Base-by-base conservation (phyloP, 92 coral and sea anemone species). In the Paramuricea clavata region DNA sequence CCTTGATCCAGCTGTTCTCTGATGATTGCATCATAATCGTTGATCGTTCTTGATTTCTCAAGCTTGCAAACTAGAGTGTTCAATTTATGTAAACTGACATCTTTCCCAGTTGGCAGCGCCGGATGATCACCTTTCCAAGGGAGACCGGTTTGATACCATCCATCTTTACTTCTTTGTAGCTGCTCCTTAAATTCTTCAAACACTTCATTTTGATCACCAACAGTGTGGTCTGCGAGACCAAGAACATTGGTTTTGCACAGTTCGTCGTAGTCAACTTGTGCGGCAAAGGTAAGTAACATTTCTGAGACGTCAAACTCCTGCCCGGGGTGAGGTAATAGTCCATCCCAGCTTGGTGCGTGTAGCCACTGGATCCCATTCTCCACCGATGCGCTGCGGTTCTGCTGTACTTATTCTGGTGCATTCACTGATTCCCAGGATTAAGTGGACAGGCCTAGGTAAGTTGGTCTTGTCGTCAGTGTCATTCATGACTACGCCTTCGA, bases 371-470 rank as follows among this genome's bases (percentile, higher is more conserved):
- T n/a, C n/a, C n/a, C n/a, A n/a, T n/a, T n/a, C n/a, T n/a, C n/a
- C n/a, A n/a, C n/a, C n/a, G n/a, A n/a, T n/a, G n/a, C n/a, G n/a
- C n/a, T n/a, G n/a, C n/a, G 77, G 85, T 59, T 61, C 69, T 81
- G 76, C 78, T 39, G 89, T 86, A 30, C 84, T 86, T 1, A 86
- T 78, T 42, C 69, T 59, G 22, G 78, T 57, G 68, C 69, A 86
- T 30, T 65, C 85, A 65, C 85, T 86, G 61, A 44, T 65, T 16
- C 76, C 78, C 33, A 64, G 74, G 76, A 77, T 76, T 6, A 86
- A 15, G 68, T 86, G 89, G 57, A 86, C 84, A 10, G 76, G n/a
- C n/a, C n/a, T n/a, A n/a, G n/a, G 85, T 86, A 86, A 70, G 71
- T 16, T 23, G 72, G 89, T 44, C 67, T 50, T 31, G 83, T 27